These are phyloP conservation scores for Ophraella communa DNA, from an alignment of 2,888 invertebrate genomes.

Conservation along the genomic window DNA sequence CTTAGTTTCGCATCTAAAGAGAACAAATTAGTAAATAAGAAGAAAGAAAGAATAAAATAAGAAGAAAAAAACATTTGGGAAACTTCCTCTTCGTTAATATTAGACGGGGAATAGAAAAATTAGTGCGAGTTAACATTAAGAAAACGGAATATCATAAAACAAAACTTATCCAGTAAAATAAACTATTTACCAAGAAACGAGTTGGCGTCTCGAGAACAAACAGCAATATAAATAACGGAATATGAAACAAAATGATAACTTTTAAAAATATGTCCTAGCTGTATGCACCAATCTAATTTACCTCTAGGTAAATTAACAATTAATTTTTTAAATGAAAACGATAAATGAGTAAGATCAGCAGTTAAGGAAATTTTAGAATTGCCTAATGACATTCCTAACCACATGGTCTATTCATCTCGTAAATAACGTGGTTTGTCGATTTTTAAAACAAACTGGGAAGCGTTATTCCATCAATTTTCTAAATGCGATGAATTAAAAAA, in stretches of 20 bases:
- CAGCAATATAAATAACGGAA: slow-evolving; percentile 43
- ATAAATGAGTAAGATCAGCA: too few species aligned
- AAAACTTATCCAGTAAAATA: slow-evolving; percentile 44
- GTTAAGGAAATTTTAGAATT: too few species aligned
- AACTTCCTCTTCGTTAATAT: slow-evolving; percentile 26
- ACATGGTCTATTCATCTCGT: too few species aligned
- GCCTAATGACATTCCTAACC: too few species aligned
- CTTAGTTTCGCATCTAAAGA: slow-evolving; percentile 6
- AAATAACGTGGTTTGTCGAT: too few species aligned
- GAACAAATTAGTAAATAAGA: slow-evolving; percentile 31
- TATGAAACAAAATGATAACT: slow-evolving; percentile 49
- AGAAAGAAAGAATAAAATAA: too few species aligned
- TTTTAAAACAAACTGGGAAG: too few species aligned
- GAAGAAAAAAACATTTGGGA: slow-evolving; percentile 20
- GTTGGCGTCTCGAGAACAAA: slow-evolving; percentile 33
- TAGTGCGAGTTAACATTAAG: slow-evolving; percentile 41
- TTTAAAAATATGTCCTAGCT: slow-evolving; percentile 34
- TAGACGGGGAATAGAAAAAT: slow-evolving; percentile 31
- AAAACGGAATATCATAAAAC: slow-evolving; percentile 44
- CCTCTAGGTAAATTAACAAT: too few species aligned
- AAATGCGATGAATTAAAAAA: too few species aligned
- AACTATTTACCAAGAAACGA: slow-evolving; percentile 42
- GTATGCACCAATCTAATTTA: too few species aligned
- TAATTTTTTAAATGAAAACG: too few species aligned
- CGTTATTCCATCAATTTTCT: too few species aligned